A percentile compares a stretch with the other conserved stretches of the same genome.
Evolutionary conservation across 2,113 vertebrate genomes (phyloP).

Genomic region (Vulpes lagopus): DNA sequence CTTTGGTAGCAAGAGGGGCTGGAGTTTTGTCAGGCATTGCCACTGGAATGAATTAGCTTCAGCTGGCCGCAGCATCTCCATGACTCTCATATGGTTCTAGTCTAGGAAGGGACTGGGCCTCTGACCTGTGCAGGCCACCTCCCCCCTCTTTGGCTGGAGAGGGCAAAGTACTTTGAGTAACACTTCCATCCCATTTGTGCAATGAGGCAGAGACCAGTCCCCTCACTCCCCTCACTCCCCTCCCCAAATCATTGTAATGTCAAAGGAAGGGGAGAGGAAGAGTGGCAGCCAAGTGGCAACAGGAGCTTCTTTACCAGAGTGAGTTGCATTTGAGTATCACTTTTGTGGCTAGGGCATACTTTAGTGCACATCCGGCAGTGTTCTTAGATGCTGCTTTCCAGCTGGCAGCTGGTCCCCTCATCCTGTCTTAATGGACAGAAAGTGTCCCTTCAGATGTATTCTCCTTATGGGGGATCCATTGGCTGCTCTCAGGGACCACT

Average conservation of each 20-base stretch:
- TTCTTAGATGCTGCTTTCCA: neutral
- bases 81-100: rapidly evolving
- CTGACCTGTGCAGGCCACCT: neutral
- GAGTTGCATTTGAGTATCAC: neutral
- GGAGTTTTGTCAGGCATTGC: neutral
- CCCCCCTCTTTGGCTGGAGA: neutral
- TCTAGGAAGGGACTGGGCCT: neutral
- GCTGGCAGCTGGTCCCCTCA: neutral
- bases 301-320: neutral
- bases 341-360: neutral
- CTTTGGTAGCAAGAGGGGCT: no score
- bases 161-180: neutral
- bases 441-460: neutral
- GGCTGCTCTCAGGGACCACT: neutral
- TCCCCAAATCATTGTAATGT: neutral
- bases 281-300: neutral
- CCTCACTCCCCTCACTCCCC: rapidly evolving
- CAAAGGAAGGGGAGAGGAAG: neutral
- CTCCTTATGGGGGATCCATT: neutral
- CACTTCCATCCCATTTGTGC: neutral
- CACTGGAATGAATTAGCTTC: neutral
- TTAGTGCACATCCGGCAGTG: rapidly evolving
- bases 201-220: neutral
- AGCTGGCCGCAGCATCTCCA: neutral
- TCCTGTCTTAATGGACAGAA: neutral